Base-by-base conservation (phyloP, 2,797 vertebrate species). In the Octomys mimax region DNA sequence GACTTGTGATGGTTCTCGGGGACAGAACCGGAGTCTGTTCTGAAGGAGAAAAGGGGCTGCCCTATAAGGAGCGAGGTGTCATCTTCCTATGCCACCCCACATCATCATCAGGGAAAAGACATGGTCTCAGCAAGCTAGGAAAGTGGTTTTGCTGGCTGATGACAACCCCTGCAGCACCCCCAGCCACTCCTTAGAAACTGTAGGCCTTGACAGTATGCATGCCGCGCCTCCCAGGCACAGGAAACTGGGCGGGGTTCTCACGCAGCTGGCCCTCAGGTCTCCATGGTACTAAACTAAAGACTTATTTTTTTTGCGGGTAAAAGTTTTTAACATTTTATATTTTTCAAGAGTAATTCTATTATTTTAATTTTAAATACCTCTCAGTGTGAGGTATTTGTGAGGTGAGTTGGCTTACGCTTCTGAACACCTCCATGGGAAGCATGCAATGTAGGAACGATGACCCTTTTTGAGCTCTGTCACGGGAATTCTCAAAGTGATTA, bases 191-290 rank as follows among this genome's bases (percentile, higher is more conserved):
- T 75, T 79, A 61, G 75, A 62, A 90, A 87, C 71, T 2, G 22
- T 0, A 24, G 61, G 52, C 9, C 57, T 59, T 26, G 2, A 0
- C 19, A 42, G 36, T 59, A 0, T 21, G 6, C 2, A 5, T 1
- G 5, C 42, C 42, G 26, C 6, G 22, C 39, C 42, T n/a, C 61
- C 75, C n/a, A 68, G 49, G 77, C 79, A 2, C 24, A 0, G 26
- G 73, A 14, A 4, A 14, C 54, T 28, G 2, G 33, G 9, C 3
- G 75, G 19, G 24, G 26, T 19, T 64, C 8, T 14, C 0, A 24
- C 19, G 31, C 46, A 24, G 13, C 46, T 42, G 61, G 22, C 59
- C 22, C 46, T 19, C 5, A 81, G 24, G 33, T 54, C 73, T 59
- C n/a, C 6, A 0, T 39, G 5, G 21, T 11, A 4, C 10, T 85